These are phyloP conservation scores for Cremastinae sp. DNA, from an alignment of 2,888 invertebrate species.

Conservation along the genomic window DNA sequence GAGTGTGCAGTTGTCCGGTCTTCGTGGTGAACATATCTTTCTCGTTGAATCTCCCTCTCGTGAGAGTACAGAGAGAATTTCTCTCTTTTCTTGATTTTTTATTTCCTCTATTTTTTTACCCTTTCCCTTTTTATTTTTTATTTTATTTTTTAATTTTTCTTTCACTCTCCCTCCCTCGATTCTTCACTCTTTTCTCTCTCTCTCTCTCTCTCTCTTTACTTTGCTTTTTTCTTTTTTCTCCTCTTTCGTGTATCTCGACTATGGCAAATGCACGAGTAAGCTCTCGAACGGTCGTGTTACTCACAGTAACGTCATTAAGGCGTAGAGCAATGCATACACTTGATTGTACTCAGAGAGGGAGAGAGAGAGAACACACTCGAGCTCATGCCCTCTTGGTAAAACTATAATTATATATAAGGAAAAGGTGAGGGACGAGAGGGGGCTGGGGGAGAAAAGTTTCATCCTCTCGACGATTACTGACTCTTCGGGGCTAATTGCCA, in stretches of 20 bases:
- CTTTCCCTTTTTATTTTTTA: not conserved
- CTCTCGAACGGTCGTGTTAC: slow-evolving; percentile 49
- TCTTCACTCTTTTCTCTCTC: slow-evolving; percentile 22
- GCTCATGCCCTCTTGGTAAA: slow-evolving; percentile 49
- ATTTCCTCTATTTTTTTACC: not conserved
- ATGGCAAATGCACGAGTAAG: slow-evolving; percentile 31
- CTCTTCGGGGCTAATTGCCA: slow-evolving; percentile 53
- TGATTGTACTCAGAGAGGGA: slow-evolving; percentile 27
- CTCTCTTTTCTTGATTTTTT: not conserved
- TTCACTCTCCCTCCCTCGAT: not conserved
- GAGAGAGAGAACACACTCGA: slow-evolving; percentile 23
- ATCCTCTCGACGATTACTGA: slow-evolving; percentile 32
- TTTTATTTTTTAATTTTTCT: not conserved
- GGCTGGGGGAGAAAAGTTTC: slow-evolving; percentile 17
- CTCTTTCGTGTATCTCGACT: not conserved
- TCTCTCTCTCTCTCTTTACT: not conserved
- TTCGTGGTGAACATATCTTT: slow-evolving; percentile 52
- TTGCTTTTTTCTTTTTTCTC: slow-evolving; percentile 9
- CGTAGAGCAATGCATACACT: slow-evolving; percentile 42
- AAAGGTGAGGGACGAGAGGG: too few species aligned
- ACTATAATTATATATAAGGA: slow-evolving; percentile 47
- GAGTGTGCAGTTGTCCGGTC: slow-evolving; percentile 45
- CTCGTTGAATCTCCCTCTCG: slow-evolving; percentile 48
- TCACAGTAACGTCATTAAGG: slow-evolving; percentile 59
- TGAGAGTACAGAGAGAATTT: slow-evolving; percentile 36